A percentile compares a stretch with the other conserved stretches of the same genome.
phyloP scores from a whole-genome alignment of 2,113 vertebrate species.

The Malaclemys terrapin region DNA sequence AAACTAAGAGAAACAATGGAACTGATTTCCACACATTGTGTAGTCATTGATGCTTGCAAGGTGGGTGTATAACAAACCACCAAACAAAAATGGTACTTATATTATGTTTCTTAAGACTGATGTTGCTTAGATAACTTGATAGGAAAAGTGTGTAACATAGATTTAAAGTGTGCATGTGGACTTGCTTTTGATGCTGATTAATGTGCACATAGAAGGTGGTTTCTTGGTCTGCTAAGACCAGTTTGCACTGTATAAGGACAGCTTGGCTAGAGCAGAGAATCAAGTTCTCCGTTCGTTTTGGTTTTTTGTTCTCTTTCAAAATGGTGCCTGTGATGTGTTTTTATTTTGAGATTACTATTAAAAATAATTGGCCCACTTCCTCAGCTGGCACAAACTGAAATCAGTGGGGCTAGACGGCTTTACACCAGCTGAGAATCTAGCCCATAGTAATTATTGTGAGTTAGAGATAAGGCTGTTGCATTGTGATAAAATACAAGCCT shows the following conservation, averaged over 20 bases:
- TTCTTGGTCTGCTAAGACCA: not conserved
- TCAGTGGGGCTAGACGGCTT: not conserved
- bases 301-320: not conserved
- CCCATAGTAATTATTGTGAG: not conserved
- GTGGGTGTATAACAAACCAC: not conserved
- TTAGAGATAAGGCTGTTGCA: not conserved
- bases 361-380: not conserved
- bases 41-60: not conserved
- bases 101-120: not conserved
- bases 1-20: not conserved
- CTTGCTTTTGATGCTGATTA: not conserved
- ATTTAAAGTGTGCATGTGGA: not conserved
- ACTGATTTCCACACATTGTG: not conserved
- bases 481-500: not conserved
- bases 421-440: not conserved
- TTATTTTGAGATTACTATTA: not conserved
- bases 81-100: not conserved
- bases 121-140: not conserved
- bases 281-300: not conserved
- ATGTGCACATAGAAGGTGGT: not conserved
- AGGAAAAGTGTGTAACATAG: not conserved
- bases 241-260: not conserved
- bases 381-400: not conserved
- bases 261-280: not conserved
- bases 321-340: not conserved